phyloP scores from a whole-genome alignment of 2,797 vertebrate species.

The Fratercula arctica region DNA sequence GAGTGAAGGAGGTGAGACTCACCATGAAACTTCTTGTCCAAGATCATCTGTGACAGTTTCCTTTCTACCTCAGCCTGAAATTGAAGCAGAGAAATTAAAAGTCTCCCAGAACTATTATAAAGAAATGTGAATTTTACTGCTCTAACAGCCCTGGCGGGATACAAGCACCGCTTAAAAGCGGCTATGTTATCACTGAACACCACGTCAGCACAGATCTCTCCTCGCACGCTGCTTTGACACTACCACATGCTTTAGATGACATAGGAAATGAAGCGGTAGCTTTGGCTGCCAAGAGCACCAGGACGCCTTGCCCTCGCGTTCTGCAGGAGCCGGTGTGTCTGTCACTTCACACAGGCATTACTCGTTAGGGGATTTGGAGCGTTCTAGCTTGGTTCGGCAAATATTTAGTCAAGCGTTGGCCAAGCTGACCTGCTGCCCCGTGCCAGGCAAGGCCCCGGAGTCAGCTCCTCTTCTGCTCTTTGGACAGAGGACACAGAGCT shows the following conservation, averaged over 20 bases:
- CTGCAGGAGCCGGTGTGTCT: neutral
- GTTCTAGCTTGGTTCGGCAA: neutral
- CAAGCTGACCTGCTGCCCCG: neutral
- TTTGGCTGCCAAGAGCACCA: neutral
- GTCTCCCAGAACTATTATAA: neutral
- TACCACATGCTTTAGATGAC: neutral
- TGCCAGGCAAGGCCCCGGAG: neutral
- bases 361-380: neutral
- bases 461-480: neutral
- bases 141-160: neutral
- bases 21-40: slow-evolving; percentile 98
- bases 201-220: neutral
- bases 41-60: slow-evolving; percentile 97
- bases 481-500: neutral
- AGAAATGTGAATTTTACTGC: neutral
- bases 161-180: neutral
- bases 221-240: neutral
- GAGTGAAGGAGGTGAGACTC: slow-evolving; percentile 28
- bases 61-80: slow-evolving; percentile 94
- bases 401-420: neutral
- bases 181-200: neutral
- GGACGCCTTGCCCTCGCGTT: neutral
- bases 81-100: slow-evolving; percentile 59
- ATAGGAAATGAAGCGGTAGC: neutral
- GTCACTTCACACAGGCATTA: neutral